Evolutionary conservation across 2,113 vertebrate genomes (phyloP).

Genomic region (Eupsittula cactorum): DNA sequence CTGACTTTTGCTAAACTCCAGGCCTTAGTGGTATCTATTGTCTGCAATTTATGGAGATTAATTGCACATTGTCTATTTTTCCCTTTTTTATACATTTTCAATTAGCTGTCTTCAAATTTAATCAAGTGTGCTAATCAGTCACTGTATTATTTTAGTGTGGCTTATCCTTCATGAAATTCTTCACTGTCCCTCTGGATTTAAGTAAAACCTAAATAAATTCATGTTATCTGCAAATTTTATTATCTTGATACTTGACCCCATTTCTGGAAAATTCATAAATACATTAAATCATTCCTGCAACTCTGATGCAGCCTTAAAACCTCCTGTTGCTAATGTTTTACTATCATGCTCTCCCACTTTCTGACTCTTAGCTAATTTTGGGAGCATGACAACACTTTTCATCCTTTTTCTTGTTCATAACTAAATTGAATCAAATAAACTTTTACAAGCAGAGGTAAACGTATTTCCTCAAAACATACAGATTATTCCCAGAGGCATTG

Average conservation of each 20-base stretch:
- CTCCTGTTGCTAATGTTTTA: neutral
- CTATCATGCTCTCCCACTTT: neutral
- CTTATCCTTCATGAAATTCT: conserved; percentile 11
- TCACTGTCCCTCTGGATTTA: neutral
- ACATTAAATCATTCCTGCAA: neutral
- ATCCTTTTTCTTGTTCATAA: neutral
- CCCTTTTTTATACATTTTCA: neutral
- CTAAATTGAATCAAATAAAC: neutral
- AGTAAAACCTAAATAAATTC: conserved; percentile 11
- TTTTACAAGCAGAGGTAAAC: neutral
- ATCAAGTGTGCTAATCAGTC: neutral
- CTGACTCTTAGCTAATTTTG: neutral
- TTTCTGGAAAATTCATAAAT: neutral
- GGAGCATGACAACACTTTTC: neutral
- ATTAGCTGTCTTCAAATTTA: neutral
- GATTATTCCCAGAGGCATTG: neutral
- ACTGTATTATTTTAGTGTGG: neutral
- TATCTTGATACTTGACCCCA: neutral
- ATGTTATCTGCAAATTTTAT: neutral
- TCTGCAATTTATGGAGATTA: neutral
- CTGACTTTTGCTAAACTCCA: neutral
- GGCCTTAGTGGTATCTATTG: neutral
- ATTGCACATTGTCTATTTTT: neutral
- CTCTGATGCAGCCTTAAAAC: neutral
- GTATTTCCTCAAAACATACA: neutral